Evolutionary conservation across 2,113 vertebrate species (phyloP), one percentile per base, ranked within the genome.

Genomic region (Saccopteryx leptura): DNA sequence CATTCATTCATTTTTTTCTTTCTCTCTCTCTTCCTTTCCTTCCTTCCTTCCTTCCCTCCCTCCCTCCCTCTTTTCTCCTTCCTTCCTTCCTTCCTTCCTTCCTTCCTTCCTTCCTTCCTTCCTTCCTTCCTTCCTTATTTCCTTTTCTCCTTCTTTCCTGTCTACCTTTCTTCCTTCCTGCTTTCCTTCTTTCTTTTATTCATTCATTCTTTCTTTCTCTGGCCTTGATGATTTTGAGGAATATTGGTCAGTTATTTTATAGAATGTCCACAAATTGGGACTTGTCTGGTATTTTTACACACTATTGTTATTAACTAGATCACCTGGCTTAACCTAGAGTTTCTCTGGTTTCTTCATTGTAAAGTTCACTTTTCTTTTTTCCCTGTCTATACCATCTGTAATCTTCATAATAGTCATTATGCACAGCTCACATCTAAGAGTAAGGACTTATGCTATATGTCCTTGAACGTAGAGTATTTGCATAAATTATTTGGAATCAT

Each of bases 111-210:
- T 5, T 18, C 56, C 19, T 18, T 58, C 56, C 7, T 18, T 58
- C 13, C 13, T 18, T 39, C 39, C 39, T 39, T 39, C 39, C 39
- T 39, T 39, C 39, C 39, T 39, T 39, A 39, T 39, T 39, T 39
- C 9, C 19, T 39, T 23, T 19, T 6, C 11, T 7, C 2, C 9
- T 5, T 1, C 33, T 11, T 9, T 12, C 28, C 13, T 4, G 8
- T 28, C 24, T 24, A 17, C 14, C 46, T 46, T 26, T 48, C 12
- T n/a, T 18, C 18, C 7, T 1, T 18, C 39, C 39, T 39, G 39
- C 39, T 26, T 11, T 68, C 68, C 11, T 12, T 63, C 63, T 24
- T 28, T 66, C 65, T 83, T 18, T 48, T 28, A 6, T 39, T 39
- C 39, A 39, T 39, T 39, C 39, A 39, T 39, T 48, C 2, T 54